Base-by-base conservation (phyloP, 1,140 invertebrate genomes). In the Apocrypta bakeri region DNA sequence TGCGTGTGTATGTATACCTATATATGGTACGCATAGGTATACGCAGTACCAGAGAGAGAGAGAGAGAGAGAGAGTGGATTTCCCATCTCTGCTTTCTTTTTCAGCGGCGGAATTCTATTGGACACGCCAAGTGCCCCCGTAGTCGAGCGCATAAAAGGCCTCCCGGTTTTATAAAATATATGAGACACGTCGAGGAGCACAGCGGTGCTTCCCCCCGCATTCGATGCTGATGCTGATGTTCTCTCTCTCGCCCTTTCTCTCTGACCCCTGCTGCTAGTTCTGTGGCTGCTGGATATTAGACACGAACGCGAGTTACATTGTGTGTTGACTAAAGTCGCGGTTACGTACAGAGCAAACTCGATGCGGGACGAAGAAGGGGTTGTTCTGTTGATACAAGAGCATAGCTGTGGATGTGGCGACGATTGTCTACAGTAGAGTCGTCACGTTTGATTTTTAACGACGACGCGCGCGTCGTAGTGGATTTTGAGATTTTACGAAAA, bases 51-150 rank as follows among this genome's bases (percentile, higher is more conserved):
- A 9, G 61, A 24, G 61, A n/a, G 24, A n/a, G 8, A 25, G 61
- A 63, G 8, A 25, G 24, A 7, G 61, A 3, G 3, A 61, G 12
- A 61, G 14, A 17, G n/a, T 1, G 4, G 61, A 66, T n/a, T n/a
- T n/a, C n/a, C n/a, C n/a, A n/a, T n/a, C 61, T 37, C 83, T 83
- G 85, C 86, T 79, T 85, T 89, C 83, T 81, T 81, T 73, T 81
- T 29, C 69, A 24, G 56, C 68, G 21, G 56, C 82, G 84, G 84
- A 86, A 87, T 90, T 89, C 88, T 89, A 88, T 90, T 89, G 86
- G 88, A 88, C 85, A 88, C 87, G 87, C 89, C 89, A 87, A 87
- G 87, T 90, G 88, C 88, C 86, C 84, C 88, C 85, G 87, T 89
- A 87, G 88, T 86, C 81, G 83, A 85, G 85, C 85, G 84, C 85